Conservation (phyloP, 2,888 invertebrate genomes). For the Ochlodes sylvanus region DNA sequence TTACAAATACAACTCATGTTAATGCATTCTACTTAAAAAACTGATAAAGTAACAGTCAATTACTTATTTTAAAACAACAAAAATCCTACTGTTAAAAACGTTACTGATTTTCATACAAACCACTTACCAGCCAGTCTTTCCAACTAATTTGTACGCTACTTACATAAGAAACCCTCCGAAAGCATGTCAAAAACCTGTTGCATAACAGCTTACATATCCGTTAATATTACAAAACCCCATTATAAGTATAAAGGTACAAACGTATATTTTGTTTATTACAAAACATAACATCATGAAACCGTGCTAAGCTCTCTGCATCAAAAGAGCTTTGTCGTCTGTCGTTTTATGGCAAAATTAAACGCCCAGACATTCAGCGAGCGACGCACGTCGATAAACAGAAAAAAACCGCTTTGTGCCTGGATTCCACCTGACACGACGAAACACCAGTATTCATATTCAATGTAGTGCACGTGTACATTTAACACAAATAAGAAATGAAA, state of each 20-base stretch:
- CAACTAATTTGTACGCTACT: too few relatives aligned
- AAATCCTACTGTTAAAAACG: too few relatives aligned
- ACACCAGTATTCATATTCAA: conserved; percentile 7
- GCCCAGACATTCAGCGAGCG: conserved; percentile 18
- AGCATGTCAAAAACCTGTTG: too few relatives aligned
- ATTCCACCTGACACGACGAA: conserved; percentile 23
- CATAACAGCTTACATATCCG: too few relatives aligned
- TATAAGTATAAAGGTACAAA: neutral
- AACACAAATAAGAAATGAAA: too few relatives aligned
- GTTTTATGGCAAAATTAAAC: conserved; percentile 23
- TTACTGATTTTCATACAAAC: too few relatives aligned
- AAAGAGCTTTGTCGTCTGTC: conserved; percentile 15
- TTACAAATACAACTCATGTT: neutral
- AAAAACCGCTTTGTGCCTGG: conserved; percentile 26
- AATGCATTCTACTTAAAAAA: too few relatives aligned
- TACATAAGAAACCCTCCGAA: too few relatives aligned
- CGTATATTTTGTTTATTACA: neutral
- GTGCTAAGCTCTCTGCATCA: conserved; percentile 6
- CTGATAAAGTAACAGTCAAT: too few relatives aligned
- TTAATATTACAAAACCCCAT: neutral
- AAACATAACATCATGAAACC: neutral
- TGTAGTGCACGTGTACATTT: neutral
- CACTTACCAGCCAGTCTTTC: too few relatives aligned
- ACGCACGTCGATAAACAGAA: conserved; percentile 22
- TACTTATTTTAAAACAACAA: too few relatives aligned